phyloP scores from a whole-genome alignment of 1,140 invertebrate species.

The Lasaia peninsularis region DNA sequence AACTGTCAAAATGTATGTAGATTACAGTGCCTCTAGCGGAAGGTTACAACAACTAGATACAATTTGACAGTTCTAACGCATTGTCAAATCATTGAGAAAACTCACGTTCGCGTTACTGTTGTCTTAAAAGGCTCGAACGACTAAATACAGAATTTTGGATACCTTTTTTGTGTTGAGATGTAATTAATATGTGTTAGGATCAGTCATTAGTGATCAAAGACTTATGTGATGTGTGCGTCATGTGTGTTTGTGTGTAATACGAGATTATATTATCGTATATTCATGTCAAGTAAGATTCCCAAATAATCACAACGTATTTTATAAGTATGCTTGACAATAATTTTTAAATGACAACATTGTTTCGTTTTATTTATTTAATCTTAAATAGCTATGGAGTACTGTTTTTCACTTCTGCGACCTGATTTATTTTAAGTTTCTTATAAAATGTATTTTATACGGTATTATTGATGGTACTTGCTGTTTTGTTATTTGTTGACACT shows the following conservation, averaged over 20 bases:
- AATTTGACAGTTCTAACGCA: too few species aligned
- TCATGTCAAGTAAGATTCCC: slow-evolving; percentile 32
- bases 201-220: slow-evolving; percentile 27
- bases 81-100: too few species aligned
- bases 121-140: slow-evolving; percentile 29
- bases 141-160: slow-evolving; percentile 42
- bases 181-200: slow-evolving; percentile 27
- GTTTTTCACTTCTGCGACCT: slow-evolving; percentile 70
- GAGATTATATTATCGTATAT: slow-evolving; percentile 42
- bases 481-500: slow-evolving; percentile 27
- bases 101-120: not conserved
- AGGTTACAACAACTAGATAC: too few species aligned
- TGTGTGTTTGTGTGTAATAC: slow-evolving; percentile 26
- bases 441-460: slow-evolving; percentile 23
- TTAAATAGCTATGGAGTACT: slow-evolving; percentile 30
- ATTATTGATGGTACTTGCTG: slow-evolving; percentile 5
- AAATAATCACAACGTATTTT: slow-evolving; percentile 16
- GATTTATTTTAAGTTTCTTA: slow-evolving; percentile 73
- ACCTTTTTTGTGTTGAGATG: slow-evolving; percentile 37
- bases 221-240: slow-evolving; percentile 15
- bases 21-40: too few species aligned
- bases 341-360: slow-evolving; percentile 21
- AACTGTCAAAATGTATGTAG: too few species aligned
- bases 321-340: slow-evolving; percentile 6
- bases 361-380: slow-evolving; percentile 32